Evolutionary conservation across 2,797 vertebrate species (phyloP).

Genomic region (Diglossa cyanea): DNA sequence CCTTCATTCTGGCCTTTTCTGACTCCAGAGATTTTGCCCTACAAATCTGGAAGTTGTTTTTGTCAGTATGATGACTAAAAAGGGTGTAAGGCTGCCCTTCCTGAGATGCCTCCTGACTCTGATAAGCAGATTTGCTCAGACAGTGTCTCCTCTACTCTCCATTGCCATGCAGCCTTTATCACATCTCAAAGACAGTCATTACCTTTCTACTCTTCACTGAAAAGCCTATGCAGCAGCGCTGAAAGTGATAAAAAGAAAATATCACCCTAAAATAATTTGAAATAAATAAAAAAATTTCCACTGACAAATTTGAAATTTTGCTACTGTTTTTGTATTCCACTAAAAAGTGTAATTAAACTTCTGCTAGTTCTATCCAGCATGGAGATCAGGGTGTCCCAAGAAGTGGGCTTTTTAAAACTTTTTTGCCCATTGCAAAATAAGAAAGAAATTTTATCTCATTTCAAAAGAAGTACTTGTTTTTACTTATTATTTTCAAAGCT

Average conservation of each 20-base stretch:
- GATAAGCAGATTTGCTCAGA: neutral
- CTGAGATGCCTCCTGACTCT: neutral
- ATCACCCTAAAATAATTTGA: neutral
- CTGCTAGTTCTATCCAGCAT: neutral
- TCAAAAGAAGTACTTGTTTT: neutral
- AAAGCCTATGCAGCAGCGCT: neutral
- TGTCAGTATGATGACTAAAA: neutral
- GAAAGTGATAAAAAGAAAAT: neutral
- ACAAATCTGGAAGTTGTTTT: neutral
- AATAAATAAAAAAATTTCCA: neutral
- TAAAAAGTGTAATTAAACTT: neutral
- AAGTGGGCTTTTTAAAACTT: neutral
- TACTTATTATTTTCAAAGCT: neutral
- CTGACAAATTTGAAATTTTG: neutral
- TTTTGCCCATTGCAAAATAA: neutral
- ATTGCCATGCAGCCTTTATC: neutral
- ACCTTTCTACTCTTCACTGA: neutral
- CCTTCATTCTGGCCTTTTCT: neutral
- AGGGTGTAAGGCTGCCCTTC: neutral
- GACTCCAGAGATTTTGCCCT: neutral
- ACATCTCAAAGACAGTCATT: neutral
- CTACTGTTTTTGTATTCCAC: neutral
- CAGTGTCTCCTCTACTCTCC: neutral
- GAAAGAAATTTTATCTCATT: neutral
- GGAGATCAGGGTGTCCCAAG: neutral